These are phyloP conservation scores for Pseudoatta argentina DNA, from an alignment of 1,140 invertebrate genomes.

Conservation along the genomic window DNA sequence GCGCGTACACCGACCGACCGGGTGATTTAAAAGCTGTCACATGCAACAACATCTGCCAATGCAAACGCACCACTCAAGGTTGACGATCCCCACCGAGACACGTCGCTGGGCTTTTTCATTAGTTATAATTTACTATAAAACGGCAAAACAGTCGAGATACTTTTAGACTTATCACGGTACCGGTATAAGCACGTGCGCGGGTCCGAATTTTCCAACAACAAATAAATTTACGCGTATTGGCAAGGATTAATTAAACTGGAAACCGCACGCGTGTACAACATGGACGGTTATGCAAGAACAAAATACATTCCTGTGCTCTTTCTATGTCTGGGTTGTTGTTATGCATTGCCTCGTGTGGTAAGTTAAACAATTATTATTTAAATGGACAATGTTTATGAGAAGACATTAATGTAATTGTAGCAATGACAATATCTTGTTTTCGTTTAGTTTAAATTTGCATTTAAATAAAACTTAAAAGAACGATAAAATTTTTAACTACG, in stretches of 20 bases:
- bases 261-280: constrained; percentile 20
- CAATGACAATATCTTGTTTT: neutral
- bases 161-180: constrained; percentile 80
- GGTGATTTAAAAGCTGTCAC: constrained; percentile 85
- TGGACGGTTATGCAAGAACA: constrained; percentile 63
- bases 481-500: neutral
- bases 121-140: constrained; percentile 87
- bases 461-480: neutral
- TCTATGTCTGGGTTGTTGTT: constrained; percentile 66
- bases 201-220: constrained; percentile 50
- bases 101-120: constrained; percentile 76
- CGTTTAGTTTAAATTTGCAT: neutral
- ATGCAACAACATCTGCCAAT: constrained; percentile 86
- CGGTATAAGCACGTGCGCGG: constrained; percentile 58
- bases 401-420: neutral
- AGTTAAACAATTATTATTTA: constrained; percentile 67
- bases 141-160: constrained; percentile 82
- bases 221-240: constrained; percentile 26
- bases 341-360: constrained; percentile 78
- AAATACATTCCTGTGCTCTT: constrained; percentile 45
- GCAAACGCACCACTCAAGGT: constrained; percentile 86
- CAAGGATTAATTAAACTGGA: constrained; percentile 27
- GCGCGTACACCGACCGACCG: constrained; percentile 62
- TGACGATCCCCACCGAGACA: constrained; percentile 79
- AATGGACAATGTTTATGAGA: neutral